Percentiles rank a stretch among this genome's conserved stretches.
Conservation (phyloP, 2,113 vertebrate genomes). For the Psittacula cyanocephala region DNA sequence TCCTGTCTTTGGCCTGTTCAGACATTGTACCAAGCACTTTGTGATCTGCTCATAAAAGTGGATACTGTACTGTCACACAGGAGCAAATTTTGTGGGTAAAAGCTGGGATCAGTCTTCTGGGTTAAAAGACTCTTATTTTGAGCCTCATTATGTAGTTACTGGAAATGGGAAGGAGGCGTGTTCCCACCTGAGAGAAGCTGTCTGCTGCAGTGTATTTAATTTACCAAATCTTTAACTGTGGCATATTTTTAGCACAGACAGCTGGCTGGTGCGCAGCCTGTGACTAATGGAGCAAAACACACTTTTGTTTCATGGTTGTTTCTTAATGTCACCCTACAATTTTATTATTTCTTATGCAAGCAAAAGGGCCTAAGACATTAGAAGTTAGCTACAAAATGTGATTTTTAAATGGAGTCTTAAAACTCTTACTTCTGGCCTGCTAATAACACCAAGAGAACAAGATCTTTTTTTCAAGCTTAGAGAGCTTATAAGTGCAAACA, state of each 20-base stretch:
- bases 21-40: not conserved
- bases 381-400: constrained; percentile 23
- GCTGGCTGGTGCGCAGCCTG: constrained; percentile 71
- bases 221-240: constrained; percentile 51
- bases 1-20: not conserved
- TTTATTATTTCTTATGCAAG: constrained; percentile 53
- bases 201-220: constrained; percentile 66
- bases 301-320: constrained; percentile 60
- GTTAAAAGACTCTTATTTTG: not conserved
- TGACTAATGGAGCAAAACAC: constrained; percentile 73
- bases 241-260: constrained; percentile 75
- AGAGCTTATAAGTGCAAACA: not conserved
- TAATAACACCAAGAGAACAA: not conserved
- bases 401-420: not conserved
- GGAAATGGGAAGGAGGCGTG: constrained; percentile 55
- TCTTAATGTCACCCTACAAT: constrained; percentile 62
- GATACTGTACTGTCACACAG: not conserved
- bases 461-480: not conserved
- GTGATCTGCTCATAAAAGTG: not conserved
- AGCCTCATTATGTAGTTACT: constrained; percentile 8
- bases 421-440: constrained; percentile 8
- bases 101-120: not conserved
- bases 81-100: not conserved
- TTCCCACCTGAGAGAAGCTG: constrained; percentile 67
- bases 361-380: not conserved